These are phyloP conservation scores for Poeciliopsis turrubarensis DNA, from an alignment of 2,113 vertebrate genomes.

Conservation along the genomic window DNA sequence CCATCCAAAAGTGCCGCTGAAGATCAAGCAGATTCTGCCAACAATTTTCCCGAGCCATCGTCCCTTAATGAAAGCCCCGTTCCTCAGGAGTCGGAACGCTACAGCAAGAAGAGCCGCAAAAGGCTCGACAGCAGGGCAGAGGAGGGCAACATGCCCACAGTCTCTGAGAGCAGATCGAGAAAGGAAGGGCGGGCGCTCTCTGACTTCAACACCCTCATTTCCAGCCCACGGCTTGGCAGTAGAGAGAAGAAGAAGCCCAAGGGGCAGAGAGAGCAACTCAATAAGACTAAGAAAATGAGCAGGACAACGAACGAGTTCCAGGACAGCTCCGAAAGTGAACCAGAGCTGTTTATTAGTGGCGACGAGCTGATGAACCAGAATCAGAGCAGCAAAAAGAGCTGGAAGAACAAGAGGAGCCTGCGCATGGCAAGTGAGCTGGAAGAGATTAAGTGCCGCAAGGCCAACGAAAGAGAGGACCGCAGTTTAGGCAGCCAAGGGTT, in stretches of 20 bases:
- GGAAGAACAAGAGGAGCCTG: slow-evolving; percentile 95
- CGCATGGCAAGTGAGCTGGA: slow-evolving; percentile 91
- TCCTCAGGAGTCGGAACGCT: slow-evolving; percentile 91
- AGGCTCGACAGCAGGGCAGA: slow-evolving; percentile 92
- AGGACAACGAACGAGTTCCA: slow-evolving; percentile 95
- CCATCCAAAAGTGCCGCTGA: slow-evolving; percentile 86
- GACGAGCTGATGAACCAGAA: slow-evolving; percentile 99
- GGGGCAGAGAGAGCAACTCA: slow-evolving; percentile 89
- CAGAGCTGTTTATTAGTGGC: slow-evolving; percentile 95
- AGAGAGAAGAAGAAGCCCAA: slow-evolving; percentile 98
- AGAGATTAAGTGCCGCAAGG: slow-evolving; percentile 94
- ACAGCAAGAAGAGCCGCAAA: slow-evolving; percentile 92
- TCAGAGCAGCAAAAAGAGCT: slow-evolving; percentile 95
- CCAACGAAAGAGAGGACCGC: slow-evolving; percentile 94
- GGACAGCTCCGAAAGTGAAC: slow-evolving; percentile 98
- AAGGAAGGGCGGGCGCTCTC: slow-evolving; percentile 91
- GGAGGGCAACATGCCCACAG: slow-evolving; percentile 88
- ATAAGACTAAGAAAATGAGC: slow-evolving; percentile 94
- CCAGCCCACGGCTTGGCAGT: slow-evolving; percentile 91
- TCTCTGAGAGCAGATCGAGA: slow-evolving; percentile 92
- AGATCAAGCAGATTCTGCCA: slow-evolving; percentile 88
- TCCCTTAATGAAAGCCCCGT: slow-evolving; percentile 92
- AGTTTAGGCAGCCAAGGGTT: slow-evolving; percentile 96
- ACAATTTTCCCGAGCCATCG: slow-evolving; percentile 91
- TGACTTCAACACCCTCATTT: slow-evolving; percentile 95